Evolutionary conservation across 2,113 vertebrate species (phyloP), one percentile per base, ranked within the genome.

Genomic region (Laterallus jamaicensis): DNA sequence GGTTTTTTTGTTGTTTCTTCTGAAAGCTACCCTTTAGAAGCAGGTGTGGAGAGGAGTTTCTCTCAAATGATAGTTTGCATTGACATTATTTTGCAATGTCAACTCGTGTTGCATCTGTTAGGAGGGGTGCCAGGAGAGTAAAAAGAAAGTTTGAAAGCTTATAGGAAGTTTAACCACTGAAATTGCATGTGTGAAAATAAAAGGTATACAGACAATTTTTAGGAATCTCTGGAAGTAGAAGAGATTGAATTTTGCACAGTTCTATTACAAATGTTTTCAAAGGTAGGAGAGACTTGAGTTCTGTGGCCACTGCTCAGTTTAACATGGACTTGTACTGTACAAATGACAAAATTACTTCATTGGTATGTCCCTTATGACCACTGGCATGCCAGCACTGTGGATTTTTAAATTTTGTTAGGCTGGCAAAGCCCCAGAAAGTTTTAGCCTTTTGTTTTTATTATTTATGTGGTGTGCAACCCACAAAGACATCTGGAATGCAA

Each of bases 331-430:
- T 42, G 32, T 56, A 63, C 11, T 63, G 11, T 59, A 55, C 68
- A 42, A 91, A 64, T 35, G 16, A 50, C 32, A 25, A 50, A 55
- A 40, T 58, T 52, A 29, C 47, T 79, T 24, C 9, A 40, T 63
- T 67, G 25, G 0, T 37, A 15, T 18, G 22, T 80, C n/a, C 15
- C 5, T 49, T 66, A 3, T 11, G 11, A 74, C 44, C 26, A 17
- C 14, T 71, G 66, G 2, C 17, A 6, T 37, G 55, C 0, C 0
- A 84, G n/a, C 31, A 7, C 22, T 44, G 25, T 70, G 47, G 39
- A 8, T 62, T 58, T 83, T 9, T 49, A 3, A 2, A 4, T 68
- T 76, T 68, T 77, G 12, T 39, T 52, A 67, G 50, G 32, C 40
- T 77, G n/a, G 12, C 56, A 77, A 80, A 73, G 21, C 21, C 20